Conservation (phyloP, 2,113 vertebrate species). For the Tichodroma muraria region DNA sequence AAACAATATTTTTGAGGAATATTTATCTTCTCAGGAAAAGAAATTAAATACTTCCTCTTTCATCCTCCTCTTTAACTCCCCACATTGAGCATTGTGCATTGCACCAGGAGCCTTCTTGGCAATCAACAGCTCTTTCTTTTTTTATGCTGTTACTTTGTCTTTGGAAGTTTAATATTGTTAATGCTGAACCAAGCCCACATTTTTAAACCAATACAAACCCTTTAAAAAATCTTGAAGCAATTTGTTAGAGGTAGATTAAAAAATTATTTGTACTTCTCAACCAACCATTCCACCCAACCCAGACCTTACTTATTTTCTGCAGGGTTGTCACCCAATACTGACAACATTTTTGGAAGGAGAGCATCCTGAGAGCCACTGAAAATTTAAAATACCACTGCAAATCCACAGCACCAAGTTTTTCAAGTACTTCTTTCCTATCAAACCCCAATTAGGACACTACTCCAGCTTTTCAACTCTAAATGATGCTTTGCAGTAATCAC, state of each 20-base stretch:
- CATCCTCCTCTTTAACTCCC: not conserved
- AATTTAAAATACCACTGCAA: not conserved
- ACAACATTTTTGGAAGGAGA: not conserved
- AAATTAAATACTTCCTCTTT: not conserved
- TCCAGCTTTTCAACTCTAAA: not conserved
- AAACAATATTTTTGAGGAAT: not conserved
- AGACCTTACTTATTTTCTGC: not conserved
- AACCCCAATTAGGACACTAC: not conserved
- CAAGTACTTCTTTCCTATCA: not conserved
- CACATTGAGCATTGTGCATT: rapidly evolving
- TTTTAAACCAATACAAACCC: not conserved
- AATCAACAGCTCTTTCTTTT: not conserved
- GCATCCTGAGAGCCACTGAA: not conserved
- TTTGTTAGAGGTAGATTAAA: not conserved
- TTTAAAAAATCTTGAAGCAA: not conserved
- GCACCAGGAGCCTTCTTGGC: not conserved
- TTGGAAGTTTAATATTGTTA: not conserved
- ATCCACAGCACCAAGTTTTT: not conserved
- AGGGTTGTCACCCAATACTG: not conserved
- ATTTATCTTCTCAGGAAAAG: not conserved
- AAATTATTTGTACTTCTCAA: not conserved
- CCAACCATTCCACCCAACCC: not conserved
- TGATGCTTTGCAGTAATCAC: not conserved
- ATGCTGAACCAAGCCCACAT: not conserved
- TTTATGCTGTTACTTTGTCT: not conserved